These are phyloP conservation scores for Deilephila elpenor DNA, from an alignment of 2,888 invertebrate species.

Conservation along the genomic window DNA sequence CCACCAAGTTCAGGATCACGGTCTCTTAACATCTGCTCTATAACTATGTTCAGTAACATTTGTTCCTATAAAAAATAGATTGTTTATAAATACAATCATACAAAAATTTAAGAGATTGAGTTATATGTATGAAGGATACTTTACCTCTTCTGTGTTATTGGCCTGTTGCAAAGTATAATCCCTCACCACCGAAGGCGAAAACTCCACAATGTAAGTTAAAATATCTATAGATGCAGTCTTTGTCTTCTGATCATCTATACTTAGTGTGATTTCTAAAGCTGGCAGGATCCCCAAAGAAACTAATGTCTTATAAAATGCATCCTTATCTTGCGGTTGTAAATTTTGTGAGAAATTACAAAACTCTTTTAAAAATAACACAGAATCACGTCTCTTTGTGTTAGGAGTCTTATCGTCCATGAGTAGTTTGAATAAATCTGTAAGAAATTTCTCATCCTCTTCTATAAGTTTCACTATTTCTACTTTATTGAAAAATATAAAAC, in stretches of 20 bases:
- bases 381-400: conserved; percentile 94
- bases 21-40: conserved; percentile 99
- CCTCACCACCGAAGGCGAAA: conserved; percentile 97
- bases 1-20: conserved; percentile 98
- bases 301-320: conserved; percentile 98
- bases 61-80: conserved; percentile 89
- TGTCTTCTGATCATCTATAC: conserved; percentile 96
- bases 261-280: conserved; percentile 95
- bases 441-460: conserved; percentile 98
- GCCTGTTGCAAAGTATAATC: conserved; percentile 98
- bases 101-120: neutral
- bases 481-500: conserved; percentile 99
- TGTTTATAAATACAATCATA: neutral
- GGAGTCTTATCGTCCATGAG: conserved; percentile 95
- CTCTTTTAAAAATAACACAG: conserved; percentile 98
- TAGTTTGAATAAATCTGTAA: conserved; percentile 96
- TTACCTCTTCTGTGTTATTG: conserved; percentile 93
- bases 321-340: conserved; percentile 98
- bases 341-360: conserved; percentile 99
- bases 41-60: conserved; percentile 97
- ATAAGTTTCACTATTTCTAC: conserved; percentile 99
- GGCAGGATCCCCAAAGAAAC: conserved; percentile 94
- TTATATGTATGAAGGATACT: conserved; percentile 11
- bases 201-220: conserved; percentile 98
- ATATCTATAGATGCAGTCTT: conserved; percentile 99